Percentiles rank a stretch among this genome's conserved stretches.
These are phyloP conservation scores for Mizuhopecten yessoensis DNA, from an alignment of 1,140 invertebrate genomes.

Conservation along the genomic window DNA sequence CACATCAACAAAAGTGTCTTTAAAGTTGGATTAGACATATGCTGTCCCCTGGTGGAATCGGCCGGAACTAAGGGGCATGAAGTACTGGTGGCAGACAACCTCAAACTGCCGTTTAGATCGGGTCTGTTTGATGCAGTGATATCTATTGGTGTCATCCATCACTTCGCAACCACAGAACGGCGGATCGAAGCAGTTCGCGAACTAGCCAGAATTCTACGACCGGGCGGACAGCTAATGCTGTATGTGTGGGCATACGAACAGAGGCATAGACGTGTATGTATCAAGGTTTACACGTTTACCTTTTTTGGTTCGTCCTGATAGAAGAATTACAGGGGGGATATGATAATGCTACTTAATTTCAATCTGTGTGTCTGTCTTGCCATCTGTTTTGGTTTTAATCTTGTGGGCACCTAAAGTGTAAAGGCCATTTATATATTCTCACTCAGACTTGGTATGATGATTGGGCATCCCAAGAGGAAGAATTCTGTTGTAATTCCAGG, in stretches of 20 bases:
- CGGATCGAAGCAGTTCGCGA: slow-evolving; percentile 94
- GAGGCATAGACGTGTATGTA: slow-evolving; percentile 89
- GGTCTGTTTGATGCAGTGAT: slow-evolving; percentile 97
- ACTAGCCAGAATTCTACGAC: slow-evolving; percentile 92
- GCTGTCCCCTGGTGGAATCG: slow-evolving; percentile 90
- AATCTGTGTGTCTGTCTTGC: too few species aligned
- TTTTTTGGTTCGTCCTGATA: too few species aligned
- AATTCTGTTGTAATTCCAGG: too few species aligned
- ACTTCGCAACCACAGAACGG: slow-evolving; percentile 95
- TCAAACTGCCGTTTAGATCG: slow-evolving; percentile 94
- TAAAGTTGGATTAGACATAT: slow-evolving; percentile 94
- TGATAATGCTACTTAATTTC: too few species aligned
- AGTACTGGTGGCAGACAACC: slow-evolving; percentile 91
- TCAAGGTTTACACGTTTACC: too few species aligned
- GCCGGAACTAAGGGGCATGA: slow-evolving; percentile 92
- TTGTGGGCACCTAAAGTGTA: too few species aligned
- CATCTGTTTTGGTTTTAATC: too few species aligned
- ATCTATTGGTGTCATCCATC: slow-evolving; percentile 97
- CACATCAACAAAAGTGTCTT: slow-evolving; percentile 93
- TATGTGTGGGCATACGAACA: slow-evolving; percentile 99
- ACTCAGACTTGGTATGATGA: too few species aligned
- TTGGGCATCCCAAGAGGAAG: too few species aligned
- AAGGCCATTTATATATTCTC: too few species aligned
- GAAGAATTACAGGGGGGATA: too few species aligned
- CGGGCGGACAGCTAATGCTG: slow-evolving; percentile 95